Conservation (phyloP, 2,113 vertebrate genomes). For the Hassar affinis region DNA sequence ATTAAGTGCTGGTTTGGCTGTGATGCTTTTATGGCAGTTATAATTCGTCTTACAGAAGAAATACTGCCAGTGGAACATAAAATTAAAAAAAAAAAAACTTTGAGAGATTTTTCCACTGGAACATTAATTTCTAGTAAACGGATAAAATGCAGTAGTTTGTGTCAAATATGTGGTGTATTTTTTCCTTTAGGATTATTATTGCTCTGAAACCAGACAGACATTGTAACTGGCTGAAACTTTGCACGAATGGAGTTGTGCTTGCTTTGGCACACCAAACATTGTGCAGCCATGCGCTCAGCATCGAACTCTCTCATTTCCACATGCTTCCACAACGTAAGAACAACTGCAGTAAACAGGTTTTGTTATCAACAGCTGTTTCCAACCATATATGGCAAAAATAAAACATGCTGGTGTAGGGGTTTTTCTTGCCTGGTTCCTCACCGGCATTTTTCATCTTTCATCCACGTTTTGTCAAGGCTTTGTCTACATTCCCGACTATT, state of each 20-base stretch:
- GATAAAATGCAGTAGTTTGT: conserved; percentile 14
- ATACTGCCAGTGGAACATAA: neutral
- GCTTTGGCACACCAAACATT: conserved; percentile 28
- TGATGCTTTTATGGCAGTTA: conserved; percentile 6
- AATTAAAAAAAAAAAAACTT: neutral
- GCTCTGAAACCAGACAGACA: conserved; percentile 7
- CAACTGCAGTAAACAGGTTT: conserved; percentile 47
- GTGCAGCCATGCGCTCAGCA: conserved; percentile 36
- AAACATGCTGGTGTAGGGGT: conserved; percentile 19
- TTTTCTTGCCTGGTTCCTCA: conserved; percentile 40
- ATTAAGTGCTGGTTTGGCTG: conserved; percentile 23
- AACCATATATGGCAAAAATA: conserved; percentile 60
- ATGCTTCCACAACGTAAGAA: conserved; percentile 31
- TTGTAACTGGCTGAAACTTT: conserved; percentile 9
- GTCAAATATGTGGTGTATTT: neutral
- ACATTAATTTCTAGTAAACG: neutral
- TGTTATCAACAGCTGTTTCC: conserved; percentile 48
- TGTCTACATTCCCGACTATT: conserved; percentile 42
- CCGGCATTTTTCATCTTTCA: conserved; percentile 23
- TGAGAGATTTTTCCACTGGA: conserved; percentile 13
- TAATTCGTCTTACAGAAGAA: neutral
- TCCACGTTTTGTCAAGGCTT: conserved; percentile 27
- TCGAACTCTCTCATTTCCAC: conserved; percentile 47
- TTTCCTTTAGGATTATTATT: neutral
- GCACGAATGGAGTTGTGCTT: neutral